Conservation (phyloP, 2,888 invertebrate species). For the Zygaena filipendulae region DNA sequence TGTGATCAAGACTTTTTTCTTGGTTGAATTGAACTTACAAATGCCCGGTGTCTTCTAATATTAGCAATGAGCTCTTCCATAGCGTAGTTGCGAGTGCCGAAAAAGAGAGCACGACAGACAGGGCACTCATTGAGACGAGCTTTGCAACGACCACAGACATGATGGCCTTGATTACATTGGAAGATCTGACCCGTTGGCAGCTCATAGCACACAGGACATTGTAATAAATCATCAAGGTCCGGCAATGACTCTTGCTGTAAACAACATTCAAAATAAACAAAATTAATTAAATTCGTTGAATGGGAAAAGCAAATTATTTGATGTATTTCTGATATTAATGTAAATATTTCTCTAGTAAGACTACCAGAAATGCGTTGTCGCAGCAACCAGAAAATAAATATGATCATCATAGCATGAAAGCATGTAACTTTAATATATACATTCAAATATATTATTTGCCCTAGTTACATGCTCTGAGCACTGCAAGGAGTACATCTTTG, state of each 20-base stretch:
- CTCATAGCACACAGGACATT: conserved; percentile 70
- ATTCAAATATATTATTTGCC: no score
- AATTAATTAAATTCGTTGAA: conserved; percentile 11
- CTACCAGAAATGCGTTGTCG: no score
- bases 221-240: conserved; percentile 62
- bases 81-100: conserved; percentile 63
- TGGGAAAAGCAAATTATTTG: conserved; percentile 28
- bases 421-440: no score
- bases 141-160: conserved; percentile 63
- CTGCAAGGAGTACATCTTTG: no score
- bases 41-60: conserved; percentile 49
- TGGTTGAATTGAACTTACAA: conserved; percentile 41
- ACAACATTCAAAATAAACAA: conserved; percentile 9
- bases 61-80: conserved; percentile 64
- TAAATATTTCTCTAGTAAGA: no score
- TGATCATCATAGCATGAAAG: no score
- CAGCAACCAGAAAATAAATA: no score
- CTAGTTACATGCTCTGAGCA: no score
- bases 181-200: conserved; percentile 54
- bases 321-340: no score
- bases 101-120: conserved; percentile 58
- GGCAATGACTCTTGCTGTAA: conserved; percentile 46
- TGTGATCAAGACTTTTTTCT: no score
- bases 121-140: conserved; percentile 56
- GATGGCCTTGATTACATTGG: conserved; percentile 67